Conservation (phyloP, 2,888 invertebrate genomes). For the Cheilosia scutellata region DNA sequence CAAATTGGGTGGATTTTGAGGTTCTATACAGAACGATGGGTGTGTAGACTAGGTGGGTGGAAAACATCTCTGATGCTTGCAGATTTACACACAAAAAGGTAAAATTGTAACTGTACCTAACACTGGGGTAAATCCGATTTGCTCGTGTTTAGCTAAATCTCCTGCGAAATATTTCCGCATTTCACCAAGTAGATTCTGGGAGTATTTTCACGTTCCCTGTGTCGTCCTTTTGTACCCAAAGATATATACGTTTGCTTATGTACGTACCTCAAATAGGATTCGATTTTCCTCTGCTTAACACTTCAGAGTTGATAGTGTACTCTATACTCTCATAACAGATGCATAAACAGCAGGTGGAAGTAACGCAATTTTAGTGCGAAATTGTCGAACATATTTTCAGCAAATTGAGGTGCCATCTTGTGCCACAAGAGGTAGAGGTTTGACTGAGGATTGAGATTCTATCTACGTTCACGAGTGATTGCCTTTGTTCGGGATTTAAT, state of each 20-base stretch:
- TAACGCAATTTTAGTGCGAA: conserved; percentile 59
- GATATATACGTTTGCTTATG: conserved; percentile 25
- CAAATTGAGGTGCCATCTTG: conserved; percentile 63
- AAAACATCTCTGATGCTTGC: conserved; percentile 16
- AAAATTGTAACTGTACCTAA: conserved; percentile 37
- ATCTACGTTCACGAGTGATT: conserved; percentile 25
- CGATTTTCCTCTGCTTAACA: conserved; percentile 42
- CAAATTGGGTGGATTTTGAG: conserved; percentile 69
- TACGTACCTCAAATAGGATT: conserved; percentile 46
- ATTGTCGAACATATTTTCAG: conserved; percentile 69
- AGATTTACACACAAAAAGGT: conserved; percentile 62
- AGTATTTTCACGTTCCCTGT: conserved; percentile 21
- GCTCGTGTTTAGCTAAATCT: conserved; percentile 69
- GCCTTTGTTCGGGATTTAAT: conserved; percentile 17
- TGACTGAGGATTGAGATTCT: conserved; percentile 30
- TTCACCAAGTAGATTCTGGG: conserved; percentile 53
- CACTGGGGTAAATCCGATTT: conserved; percentile 63
- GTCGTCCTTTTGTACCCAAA: conserved; percentile 4
- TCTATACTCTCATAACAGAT: conserved; percentile 24
- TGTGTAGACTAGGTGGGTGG: not conserved
- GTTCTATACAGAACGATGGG: conserved; percentile 19
- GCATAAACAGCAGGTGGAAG: conserved; percentile 60
- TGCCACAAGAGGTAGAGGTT: not conserved
- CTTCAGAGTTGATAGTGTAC: conserved; percentile 26
- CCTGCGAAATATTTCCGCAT: conserved; percentile 61